Conservation (phyloP, 1,140 invertebrate species). For the Pteromalus puparum region DNA sequence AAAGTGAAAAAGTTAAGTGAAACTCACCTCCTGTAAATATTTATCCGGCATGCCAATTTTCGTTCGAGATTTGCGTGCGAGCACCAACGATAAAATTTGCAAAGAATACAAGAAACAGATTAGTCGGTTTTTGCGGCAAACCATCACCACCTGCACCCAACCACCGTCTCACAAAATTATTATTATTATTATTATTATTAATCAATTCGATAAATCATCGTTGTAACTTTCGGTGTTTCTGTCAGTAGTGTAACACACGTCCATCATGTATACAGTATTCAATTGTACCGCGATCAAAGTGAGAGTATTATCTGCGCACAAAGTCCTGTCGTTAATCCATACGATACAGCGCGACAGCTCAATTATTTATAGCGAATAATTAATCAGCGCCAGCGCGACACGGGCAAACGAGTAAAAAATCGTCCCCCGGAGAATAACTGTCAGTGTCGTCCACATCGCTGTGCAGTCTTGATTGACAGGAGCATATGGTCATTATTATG, state of each 20-base stretch:
- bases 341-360: background rate
- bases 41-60: slow-evolving; percentile 72
- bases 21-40: slow-evolving; percentile 66
- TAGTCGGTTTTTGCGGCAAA: slow-evolving; percentile 69
- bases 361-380: slow-evolving; percentile 32
- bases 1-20: slow-evolving; percentile 54
- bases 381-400: slow-evolving; percentile 24
- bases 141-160: slow-evolving; percentile 66
- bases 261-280: background rate
- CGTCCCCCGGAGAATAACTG: slow-evolving; percentile 6
- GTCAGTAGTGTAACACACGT: background rate
- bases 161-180: slow-evolving; percentile 54
- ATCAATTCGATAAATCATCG: slow-evolving; percentile 43
- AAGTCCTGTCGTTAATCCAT: background rate
- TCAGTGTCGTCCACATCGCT: slow-evolving; percentile 8
- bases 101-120: slow-evolving; percentile 75
- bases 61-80: slow-evolving; percentile 71
- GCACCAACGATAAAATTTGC: slow-evolving; percentile 73
- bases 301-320: background rate
- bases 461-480: background rate
- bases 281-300: background rate
- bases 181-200: slow-evolving; percentile 43
- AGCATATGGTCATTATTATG: background rate
- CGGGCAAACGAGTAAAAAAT: slow-evolving; percentile 8
- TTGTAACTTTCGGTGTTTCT: background rate